These are phyloP conservation scores for Trinectes maculatus DNA, from an alignment of 2,113 vertebrate genomes.

Conservation along the genomic window DNA sequence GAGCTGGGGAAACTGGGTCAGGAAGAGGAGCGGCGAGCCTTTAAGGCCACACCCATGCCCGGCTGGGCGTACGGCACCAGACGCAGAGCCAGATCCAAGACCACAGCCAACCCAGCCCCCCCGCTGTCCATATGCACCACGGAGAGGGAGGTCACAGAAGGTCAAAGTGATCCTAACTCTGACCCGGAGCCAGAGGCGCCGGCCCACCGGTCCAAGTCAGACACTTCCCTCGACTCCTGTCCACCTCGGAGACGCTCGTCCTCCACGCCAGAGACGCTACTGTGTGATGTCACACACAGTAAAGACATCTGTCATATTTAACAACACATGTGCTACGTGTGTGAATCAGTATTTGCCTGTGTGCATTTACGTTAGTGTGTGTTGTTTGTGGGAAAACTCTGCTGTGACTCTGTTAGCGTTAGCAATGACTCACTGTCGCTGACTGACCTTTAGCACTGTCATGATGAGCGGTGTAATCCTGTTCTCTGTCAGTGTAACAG, in stretches of 20 bases:
- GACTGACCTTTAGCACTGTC: no score
- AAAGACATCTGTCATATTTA: no score
- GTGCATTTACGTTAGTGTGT: no score
- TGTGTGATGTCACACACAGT: no score
- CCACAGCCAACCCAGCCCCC: slow-evolving; percentile 30
- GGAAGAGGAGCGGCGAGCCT: slow-evolving; percentile 74
- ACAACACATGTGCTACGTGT: no score
- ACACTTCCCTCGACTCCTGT: not conserved
- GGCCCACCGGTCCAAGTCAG: not conserved
- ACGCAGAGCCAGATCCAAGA: slow-evolving; percentile 30
- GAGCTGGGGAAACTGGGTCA: slow-evolving; percentile 76
- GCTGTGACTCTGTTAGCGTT: no score
- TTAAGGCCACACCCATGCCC: slow-evolving; percentile 89
- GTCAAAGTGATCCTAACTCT: slow-evolving; percentile 31
- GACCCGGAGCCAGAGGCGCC: slow-evolving; percentile 35
- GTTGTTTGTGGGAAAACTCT: no score
- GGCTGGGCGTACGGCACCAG: slow-evolving; percentile 77
- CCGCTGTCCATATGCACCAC: slow-evolving; percentile 29
- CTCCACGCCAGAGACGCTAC: slow-evolving; percentile 67
- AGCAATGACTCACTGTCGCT: no score
- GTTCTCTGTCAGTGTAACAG: no score
- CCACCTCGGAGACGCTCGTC: slow-evolving; percentile 52
- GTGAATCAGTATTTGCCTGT: no score
- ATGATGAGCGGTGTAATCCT: no score
- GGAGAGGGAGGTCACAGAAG: slow-evolving; percentile 45